These are phyloP conservation scores for Porphyrio hochstetteri DNA, from an alignment of 2,113 vertebrate species.

Conservation along the genomic window DNA sequence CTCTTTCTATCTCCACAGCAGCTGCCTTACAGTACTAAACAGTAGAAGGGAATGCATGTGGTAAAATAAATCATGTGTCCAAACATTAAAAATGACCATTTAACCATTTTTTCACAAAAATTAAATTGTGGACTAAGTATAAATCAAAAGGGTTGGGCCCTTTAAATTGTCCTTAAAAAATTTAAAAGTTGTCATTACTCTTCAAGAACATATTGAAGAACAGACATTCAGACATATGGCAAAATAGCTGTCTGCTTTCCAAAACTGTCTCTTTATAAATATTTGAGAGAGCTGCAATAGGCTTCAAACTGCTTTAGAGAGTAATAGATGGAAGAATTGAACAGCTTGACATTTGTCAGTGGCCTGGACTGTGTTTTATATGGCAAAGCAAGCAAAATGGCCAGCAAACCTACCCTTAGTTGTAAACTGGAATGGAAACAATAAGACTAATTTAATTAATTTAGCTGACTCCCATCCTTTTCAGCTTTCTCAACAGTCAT, in stretches of 20 bases:
- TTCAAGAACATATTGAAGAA: background rate
- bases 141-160: background rate
- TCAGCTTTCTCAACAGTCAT: background rate
- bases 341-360: background rate
- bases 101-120: background rate
- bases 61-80: background rate
- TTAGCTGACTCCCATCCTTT: background rate
- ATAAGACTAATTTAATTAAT: background rate
- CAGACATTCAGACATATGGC: background rate
- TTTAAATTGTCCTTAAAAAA: background rate
- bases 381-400: background rate
- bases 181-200: background rate
- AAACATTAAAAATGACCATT: background rate
- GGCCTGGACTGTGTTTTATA: background rate
- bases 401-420: background rate
- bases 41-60: background rate
- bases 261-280: conserved; percentile 16
- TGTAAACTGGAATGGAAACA: background rate
- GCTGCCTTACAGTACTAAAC: background rate
- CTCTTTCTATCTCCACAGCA: background rate
- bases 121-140: background rate
- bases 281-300: background rate
- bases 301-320: background rate
- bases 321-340: conserved; percentile 5
- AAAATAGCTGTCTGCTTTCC: conserved; percentile 27